Conservation (phyloP, 2,888 invertebrate genomes). For the Alcis repandata region DNA sequence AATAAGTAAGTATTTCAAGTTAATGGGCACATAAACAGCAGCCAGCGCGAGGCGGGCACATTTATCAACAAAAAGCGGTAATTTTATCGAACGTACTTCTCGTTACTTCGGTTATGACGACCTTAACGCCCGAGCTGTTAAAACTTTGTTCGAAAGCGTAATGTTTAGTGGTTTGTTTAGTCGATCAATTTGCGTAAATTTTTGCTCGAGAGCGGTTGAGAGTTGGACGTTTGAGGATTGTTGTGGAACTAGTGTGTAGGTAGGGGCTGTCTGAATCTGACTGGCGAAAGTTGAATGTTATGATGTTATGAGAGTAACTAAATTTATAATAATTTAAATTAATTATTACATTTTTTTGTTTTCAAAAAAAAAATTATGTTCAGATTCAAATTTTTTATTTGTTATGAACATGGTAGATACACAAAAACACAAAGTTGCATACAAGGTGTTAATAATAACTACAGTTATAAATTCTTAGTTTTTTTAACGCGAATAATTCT, state of each 20-base stretch:
- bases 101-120: conserved; percentile 69
- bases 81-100: conserved; percentile 77
- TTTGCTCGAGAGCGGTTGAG: conserved; percentile 39
- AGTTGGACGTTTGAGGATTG: conserved; percentile 40
- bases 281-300: background rate
- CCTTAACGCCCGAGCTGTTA: conserved; percentile 65
- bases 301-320: no score
- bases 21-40: conserved; percentile 84
- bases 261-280: background rate
- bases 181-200: conserved; percentile 57
- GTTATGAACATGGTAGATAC: no score
- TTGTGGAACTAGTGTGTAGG: conserved; percentile 20
- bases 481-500: no score
- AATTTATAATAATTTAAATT: no score
- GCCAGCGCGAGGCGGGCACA: conserved; percentile 66
- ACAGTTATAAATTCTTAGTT: no score
- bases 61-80: conserved; percentile 84
- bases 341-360: no score
- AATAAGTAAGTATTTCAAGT: conserved; percentile 82
- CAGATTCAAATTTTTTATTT: no score
- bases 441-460: no score
- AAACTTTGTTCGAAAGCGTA: conserved; percentile 60
- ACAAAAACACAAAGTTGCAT: no score
- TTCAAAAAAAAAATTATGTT: no score
- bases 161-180: conserved; percentile 59